phyloP scores from a whole-genome alignment of 2,113 vertebrate species.

The Eulemur macaco region DNA sequence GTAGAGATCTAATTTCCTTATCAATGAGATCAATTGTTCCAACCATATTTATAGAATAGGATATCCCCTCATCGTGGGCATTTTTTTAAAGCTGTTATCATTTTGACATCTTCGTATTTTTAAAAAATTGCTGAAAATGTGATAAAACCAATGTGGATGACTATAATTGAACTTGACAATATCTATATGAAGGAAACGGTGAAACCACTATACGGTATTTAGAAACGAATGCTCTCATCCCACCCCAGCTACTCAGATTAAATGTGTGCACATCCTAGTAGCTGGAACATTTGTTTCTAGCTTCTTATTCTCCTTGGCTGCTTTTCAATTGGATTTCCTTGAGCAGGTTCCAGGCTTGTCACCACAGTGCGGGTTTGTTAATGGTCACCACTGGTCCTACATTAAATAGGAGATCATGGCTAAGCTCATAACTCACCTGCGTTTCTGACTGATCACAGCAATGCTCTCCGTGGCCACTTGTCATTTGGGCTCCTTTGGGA shows the following conservation, averaged over 20 bases:
- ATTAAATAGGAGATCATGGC: slow-evolving; percentile 99
- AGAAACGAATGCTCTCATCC: slow-evolving; percentile 56
- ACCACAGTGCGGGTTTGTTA: slow-evolving; percentile 98
- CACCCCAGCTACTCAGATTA: slow-evolving; percentile 76
- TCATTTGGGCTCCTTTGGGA: slow-evolving; percentile 82
- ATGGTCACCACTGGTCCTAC: slow-evolving; percentile 94
- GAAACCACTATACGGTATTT: slow-evolving; percentile 66
- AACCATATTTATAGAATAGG: not conserved
- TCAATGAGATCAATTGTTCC: not conserved
- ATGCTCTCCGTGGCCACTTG: slow-evolving; percentile 82
- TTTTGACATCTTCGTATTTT: slow-evolving; percentile 68
- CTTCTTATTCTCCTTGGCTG: slow-evolving; percentile 98
- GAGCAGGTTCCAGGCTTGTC: slow-evolving; percentile 98
- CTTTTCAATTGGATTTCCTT: slow-evolving; percentile 99
- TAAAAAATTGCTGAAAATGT: slow-evolving; percentile 71
- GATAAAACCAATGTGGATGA: slow-evolving; percentile 56
- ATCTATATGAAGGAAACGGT: slow-evolving; percentile 53
- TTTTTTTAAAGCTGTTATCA: not conserved
- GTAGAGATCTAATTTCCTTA: not conserved
- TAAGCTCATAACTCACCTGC: slow-evolving; percentile 99
- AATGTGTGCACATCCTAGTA: slow-evolving; percentile 83
- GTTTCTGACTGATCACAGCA: slow-evolving; percentile 92
- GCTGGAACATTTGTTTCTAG: slow-evolving; percentile 96
- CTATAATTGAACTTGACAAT: slow-evolving; percentile 72
- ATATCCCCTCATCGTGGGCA: not conserved